Evolutionary conservation across 2,113 vertebrate species (phyloP).

Genomic region (Euleptes europaea): DNA sequence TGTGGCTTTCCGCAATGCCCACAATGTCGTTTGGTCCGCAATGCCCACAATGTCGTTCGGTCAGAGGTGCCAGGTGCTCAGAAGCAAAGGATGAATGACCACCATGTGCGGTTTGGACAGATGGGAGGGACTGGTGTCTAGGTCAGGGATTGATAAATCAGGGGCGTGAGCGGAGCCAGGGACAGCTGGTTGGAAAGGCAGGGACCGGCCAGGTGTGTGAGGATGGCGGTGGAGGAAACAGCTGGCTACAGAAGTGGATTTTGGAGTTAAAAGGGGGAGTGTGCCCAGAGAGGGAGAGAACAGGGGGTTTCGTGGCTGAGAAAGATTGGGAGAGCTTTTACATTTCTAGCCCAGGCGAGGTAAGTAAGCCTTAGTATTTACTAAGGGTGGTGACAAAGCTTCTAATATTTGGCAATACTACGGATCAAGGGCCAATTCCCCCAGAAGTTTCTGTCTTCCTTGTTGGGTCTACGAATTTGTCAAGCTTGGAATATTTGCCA

Average conservation of each 20-base stretch:
- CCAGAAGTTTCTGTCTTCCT: background rate
- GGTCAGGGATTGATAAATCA: background rate
- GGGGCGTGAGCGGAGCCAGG: background rate
- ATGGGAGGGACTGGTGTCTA: background rate
- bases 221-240: background rate
- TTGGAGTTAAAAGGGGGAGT: background rate
- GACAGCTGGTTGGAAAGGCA: background rate
- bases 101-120: background rate
- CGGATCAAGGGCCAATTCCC: no score
- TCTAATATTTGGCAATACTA: no score
- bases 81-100: background rate
- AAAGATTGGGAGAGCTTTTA: background rate
- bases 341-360: background rate
- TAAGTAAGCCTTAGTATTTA: background rate
- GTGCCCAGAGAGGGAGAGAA: background rate
- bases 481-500: no score
- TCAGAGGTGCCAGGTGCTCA: background rate
- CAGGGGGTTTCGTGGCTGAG: background rate
- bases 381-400: background rate
- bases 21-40: background rate
- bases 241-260: background rate
- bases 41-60: background rate
- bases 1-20: background rate
- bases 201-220: background rate
- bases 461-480: background rate